Evolutionary conservation across 2,797 vertebrate species (phyloP).

Genomic region (Gymnopithys bicolor): DNA sequence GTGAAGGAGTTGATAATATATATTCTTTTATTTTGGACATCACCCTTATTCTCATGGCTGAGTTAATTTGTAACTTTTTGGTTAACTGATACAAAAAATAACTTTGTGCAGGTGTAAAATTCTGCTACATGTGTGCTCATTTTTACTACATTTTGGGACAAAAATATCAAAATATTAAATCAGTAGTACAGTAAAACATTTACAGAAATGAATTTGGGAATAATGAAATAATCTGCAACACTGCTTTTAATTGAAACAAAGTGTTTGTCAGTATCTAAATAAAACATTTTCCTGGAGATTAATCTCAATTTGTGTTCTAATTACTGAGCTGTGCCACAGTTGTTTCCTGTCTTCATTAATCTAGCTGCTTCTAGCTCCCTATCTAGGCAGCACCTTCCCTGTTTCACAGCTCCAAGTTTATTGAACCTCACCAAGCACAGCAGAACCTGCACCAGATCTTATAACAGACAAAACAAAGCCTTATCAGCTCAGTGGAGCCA

Average conservation of each 20-base stretch:
- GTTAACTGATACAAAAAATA: neutral
- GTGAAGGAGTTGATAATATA: neutral
- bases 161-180: neutral
- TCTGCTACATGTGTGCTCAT: neutral
- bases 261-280: neutral
- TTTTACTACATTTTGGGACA: neutral
- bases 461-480: neutral
- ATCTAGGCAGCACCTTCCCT: neutral
- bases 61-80: neutral
- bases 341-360: neutral
- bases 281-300: neutral
- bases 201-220: neutral
- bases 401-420: neutral
- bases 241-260: neutral
- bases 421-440: neutral
- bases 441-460: rapidly evolving
- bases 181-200: neutral
- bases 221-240: neutral
- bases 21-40: neutral
- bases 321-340: neutral
- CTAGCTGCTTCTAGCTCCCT: neutral
- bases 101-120: neutral
- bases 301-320: neutral
- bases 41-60: neutral
- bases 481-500: neutral